Conservation (phyloP, 2,113 vertebrate genomes). For the Prochilodus magdalenae region DNA sequence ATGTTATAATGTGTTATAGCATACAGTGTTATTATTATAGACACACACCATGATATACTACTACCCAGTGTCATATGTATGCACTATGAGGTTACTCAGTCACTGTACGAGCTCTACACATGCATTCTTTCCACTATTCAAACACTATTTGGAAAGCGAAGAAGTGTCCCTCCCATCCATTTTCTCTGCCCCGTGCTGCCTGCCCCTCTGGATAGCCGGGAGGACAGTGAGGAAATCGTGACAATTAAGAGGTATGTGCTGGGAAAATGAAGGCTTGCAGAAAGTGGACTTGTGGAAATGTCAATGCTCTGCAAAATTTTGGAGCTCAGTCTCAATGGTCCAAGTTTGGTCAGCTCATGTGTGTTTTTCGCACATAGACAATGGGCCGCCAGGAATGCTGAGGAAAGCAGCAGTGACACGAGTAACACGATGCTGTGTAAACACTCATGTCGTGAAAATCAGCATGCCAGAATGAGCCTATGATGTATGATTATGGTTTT, state of each 20-base stretch:
- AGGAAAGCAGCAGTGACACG: neutral
- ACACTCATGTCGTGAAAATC: neutral
- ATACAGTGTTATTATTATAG: neutral
- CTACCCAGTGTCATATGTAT: neutral
- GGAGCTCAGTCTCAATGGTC: neutral
- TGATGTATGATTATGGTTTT: too few relatives aligned
- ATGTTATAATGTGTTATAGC: neutral
- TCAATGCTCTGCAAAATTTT: neutral
- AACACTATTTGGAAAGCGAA: neutral
- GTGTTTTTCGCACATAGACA: neutral
- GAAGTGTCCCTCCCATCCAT: neutral
- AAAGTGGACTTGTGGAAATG: neutral
- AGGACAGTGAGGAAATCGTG: neutral
- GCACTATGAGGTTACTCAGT: neutral
- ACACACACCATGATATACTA: neutral
- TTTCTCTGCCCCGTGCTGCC: neutral
- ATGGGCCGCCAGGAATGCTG: neutral
- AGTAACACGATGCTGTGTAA: neutral
- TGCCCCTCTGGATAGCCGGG: neutral
- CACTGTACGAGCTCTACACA: neutral
- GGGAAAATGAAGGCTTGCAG: conserved; percentile 17
- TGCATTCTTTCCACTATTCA: neutral
- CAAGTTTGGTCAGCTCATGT: neutral
- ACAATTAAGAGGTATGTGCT: neutral
- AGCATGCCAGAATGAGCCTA: too few relatives aligned